These are phyloP conservation scores for Bradypodion ventrale DNA, from an alignment of 2,797 vertebrate species.

Conservation along the genomic window DNA sequence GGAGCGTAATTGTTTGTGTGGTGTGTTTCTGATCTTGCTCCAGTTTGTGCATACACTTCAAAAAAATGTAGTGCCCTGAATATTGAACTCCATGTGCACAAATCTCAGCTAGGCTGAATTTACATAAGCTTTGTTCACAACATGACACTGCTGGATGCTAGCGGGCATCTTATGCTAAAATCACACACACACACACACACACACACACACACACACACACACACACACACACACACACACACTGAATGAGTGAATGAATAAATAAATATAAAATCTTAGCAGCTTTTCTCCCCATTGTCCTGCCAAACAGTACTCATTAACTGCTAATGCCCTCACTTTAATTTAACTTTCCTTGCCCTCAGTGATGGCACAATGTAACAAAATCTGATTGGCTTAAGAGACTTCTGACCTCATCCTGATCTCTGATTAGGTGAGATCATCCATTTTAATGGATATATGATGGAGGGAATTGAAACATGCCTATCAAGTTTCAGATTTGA, in stretches of 20 bases:
- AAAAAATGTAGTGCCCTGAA: slow-evolving; percentile 57
- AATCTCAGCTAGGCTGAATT: slow-evolving; percentile 57
- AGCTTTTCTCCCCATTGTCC: not conserved
- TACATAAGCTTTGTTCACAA: slow-evolving; percentile 25
- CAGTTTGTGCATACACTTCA: slow-evolving; percentile 58
- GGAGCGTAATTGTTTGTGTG: slow-evolving; percentile 62
- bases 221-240: not conserved
- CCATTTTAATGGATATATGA: too few species aligned
- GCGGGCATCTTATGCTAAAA: slow-evolving; percentile 16
- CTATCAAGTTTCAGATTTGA: too few species aligned
- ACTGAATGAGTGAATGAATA: too few species aligned
- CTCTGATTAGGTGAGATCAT: not conserved
- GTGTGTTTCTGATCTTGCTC: slow-evolving; percentile 58
- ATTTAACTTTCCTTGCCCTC: not conserved
- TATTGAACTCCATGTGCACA: slow-evolving; percentile 53
- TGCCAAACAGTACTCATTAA: not conserved
- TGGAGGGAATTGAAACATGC: too few species aligned
- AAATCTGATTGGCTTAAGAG: not conserved
- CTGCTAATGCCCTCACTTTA: too few species aligned
- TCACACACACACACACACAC: not conserved
- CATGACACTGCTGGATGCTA: slow-evolving; percentile 18
- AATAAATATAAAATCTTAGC: not conserved
- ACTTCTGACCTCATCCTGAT: not conserved
- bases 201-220: too few species aligned
- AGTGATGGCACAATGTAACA: not conserved